These are phyloP conservation scores for Nesometra sesokonis DNA, from an alignment of 35 echinoderm and acorn worm species.

Conservation along the genomic window DNA sequence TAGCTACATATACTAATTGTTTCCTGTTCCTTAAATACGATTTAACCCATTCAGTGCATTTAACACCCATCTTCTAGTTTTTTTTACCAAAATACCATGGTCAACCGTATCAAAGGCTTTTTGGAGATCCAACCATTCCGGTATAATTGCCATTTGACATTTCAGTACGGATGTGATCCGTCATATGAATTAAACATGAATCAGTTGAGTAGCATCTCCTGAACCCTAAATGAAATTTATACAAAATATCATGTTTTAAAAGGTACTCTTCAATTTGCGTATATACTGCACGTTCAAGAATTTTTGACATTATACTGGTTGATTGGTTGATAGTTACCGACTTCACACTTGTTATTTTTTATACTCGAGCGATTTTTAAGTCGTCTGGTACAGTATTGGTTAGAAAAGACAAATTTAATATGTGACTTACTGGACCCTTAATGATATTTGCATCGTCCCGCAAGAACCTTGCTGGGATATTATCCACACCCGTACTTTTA, in stretches of 20 bases:
- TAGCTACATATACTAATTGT: background rate
- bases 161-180: conserved; percentile 6
- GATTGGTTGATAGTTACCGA: conserved; percentile 2
- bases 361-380: background rate
- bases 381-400: background rate
- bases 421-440: background rate
- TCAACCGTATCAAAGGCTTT: conserved; percentile 26
- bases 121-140: conserved; percentile 14
- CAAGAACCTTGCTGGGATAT: conserved; percentile 19
- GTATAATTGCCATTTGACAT: conserved; percentile 14
- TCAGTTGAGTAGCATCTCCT: conserved; percentile 10
- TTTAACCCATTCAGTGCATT: background rate
- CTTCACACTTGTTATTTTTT: conserved; percentile 8
- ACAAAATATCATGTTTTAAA: conserved; percentile 7
- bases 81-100: conserved; percentile 9
- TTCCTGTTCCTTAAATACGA: background rate
- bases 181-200: conserved; percentile 9
- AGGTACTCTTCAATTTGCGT: conserved; percentile 10
- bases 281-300: conserved; percentile 15
- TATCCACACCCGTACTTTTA: too few species aligned
- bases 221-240: conserved; percentile 8
- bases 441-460: background rate
- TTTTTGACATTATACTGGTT: conserved; percentile 16
- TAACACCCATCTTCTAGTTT: conserved; percentile 1
- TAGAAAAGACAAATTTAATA: conserved; percentile 13